These are phyloP conservation scores for Dicyrtoma fusca DNA, from an alignment of 2,888 invertebrate species.

Conservation along the genomic window DNA sequence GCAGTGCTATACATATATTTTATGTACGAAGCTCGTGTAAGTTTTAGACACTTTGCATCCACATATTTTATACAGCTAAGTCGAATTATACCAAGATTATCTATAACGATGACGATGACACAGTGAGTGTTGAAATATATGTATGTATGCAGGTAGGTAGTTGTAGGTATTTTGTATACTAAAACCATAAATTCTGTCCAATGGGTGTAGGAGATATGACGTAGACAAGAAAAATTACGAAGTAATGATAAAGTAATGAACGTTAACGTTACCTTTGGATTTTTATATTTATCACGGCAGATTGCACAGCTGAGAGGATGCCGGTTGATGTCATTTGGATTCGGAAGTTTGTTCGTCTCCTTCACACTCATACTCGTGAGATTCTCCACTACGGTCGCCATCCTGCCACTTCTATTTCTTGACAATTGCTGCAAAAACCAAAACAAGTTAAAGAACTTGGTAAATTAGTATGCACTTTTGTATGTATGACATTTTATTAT, in stretches of 20 bases:
- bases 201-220: not conserved
- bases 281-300: slow-evolving; percentile 53
- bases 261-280: slow-evolving; percentile 48
- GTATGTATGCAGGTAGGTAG: no score
- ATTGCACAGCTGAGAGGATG: slow-evolving; percentile 55
- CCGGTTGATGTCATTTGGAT: slow-evolving; percentile 37
- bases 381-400: slow-evolving; percentile 37
- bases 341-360: slow-evolving; percentile 24
- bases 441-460: not conserved
- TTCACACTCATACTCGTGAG: slow-evolving; percentile 19
- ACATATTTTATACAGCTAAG: no score
- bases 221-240: not conserved
- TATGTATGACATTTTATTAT: no score
- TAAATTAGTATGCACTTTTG: no score
- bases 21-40: no score
- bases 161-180: no score
- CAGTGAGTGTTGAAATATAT: no score
- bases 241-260: not conserved
- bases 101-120: no score
- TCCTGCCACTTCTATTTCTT: slow-evolving; percentile 37
- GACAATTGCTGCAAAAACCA: slow-evolving; percentile 35
- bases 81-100: no score
- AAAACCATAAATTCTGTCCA: not conserved
- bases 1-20: no score
- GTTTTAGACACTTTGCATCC: no score